Base-by-base conservation (phyloP, 2,113 vertebrate genomes). In the Mobula hypostoma region DNA sequence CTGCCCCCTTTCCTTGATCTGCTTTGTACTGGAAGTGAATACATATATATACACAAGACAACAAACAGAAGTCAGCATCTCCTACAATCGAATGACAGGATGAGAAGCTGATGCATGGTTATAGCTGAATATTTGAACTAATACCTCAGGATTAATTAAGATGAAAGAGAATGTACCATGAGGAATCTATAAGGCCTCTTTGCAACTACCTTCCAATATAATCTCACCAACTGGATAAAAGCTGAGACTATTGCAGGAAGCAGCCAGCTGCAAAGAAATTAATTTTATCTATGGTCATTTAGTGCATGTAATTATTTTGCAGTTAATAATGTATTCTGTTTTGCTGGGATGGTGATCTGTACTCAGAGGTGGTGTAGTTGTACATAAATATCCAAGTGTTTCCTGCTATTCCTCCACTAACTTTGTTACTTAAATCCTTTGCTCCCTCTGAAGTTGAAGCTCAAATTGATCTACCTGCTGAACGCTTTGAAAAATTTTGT, bases 11-110 rank as follows among this genome's bases (percentile, higher is more conserved):
- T 74, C 40, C 32, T 93, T 93, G 90, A 72, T 72, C 66, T 74
- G 36, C 36, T 93, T 48, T 72, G 66, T 21, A 32, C 68, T 93
- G 90, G 74, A 74, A 66, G 90, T 74, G 90, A 92, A 72, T 92
- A 91, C 88, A 70, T 91, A 91, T 36, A 91, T 19, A 92, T 24
- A 70, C 32, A 36, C 32, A 36, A 68, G 2, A 15, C 66, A 72
- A 40, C 88, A 92, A 92, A 70, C 63, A 92, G 63, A 92, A 92
- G 32, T 24, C 36, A 9, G 88, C 68, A 68, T 36, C 68, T 72
- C 90, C 90, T 48, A 74, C 29, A 74, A 72, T 93, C 4, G 58
- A 68, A 93, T 27, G 74, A 93, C 90, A 74, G 36, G 68, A 93
- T 74, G 68, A 93, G 70, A 93, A 72, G 90, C 88, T 21, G 19